Percentiles rank a stretch among this genome's conserved stretches.
Conservation (phyloP, 2,797 vertebrate species). For the Chelmon rostratus region DNA sequence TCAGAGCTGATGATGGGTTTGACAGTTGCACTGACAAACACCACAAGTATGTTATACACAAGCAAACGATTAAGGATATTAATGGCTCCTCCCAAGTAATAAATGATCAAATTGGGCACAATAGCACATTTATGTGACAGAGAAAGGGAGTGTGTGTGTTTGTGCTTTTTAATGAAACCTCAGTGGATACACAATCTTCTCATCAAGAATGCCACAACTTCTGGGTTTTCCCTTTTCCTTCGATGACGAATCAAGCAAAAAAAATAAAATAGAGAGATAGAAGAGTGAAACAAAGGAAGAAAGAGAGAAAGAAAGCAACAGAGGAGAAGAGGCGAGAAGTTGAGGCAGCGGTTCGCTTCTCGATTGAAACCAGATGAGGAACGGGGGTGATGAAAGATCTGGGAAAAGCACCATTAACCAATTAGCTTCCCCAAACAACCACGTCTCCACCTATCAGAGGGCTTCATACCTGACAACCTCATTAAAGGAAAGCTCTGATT, state of each 20-base stretch:
- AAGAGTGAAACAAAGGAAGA: slow-evolving; percentile 24
- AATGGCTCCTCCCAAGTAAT: background rate
- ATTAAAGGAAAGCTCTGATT: slow-evolving; percentile 35
- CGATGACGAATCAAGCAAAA: slow-evolving; percentile 17
- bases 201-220: slow-evolving; percentile 32
- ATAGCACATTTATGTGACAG: slow-evolving; percentile 24
- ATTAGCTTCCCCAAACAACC: slow-evolving; percentile 64
- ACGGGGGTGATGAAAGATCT: slow-evolving; percentile 67
- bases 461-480: slow-evolving; percentile 51
- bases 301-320: background rate
- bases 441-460: slow-evolving; percentile 58
- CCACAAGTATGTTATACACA: background rate
- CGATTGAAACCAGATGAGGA: slow-evolving; percentile 75
- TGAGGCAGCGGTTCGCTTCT: slow-evolving; percentile 45
- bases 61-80: slow-evolving; percentile 5
- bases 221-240: slow-evolving; percentile 49
- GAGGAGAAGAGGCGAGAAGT: slow-evolving; percentile 34
- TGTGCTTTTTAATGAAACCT: slow-evolving; percentile 26
- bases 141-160: slow-evolving; percentile 22
- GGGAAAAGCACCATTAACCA: slow-evolving; percentile 74
- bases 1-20: background rate
- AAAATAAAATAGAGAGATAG: background rate
- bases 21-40: background rate
- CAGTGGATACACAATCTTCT: slow-evolving; percentile 28
- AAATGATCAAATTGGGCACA: background rate